phyloP scores from a whole-genome alignment of 2,888 invertebrate species.

The Mythimna albipuncta region DNA sequence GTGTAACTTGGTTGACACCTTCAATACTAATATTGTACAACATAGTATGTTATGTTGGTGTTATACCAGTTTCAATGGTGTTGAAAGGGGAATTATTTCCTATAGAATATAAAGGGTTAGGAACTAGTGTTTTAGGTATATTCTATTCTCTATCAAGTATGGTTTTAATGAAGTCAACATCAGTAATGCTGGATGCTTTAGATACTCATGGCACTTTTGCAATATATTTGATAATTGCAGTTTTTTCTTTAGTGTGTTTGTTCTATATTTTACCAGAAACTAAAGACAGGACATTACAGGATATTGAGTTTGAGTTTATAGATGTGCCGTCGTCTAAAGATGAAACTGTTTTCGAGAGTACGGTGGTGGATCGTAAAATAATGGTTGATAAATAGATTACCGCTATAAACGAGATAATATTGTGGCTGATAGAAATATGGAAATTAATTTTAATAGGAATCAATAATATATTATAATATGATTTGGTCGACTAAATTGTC shows the following conservation, averaged over 20 bases:
- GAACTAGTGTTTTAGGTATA: conserved; percentile 48
- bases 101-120: conserved; percentile 52
- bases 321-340: conserved; percentile 25
- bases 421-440: neutral
- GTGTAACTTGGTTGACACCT: conserved; percentile 39
- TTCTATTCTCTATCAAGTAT: conserved; percentile 52
- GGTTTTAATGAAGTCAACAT: conserved; percentile 52
- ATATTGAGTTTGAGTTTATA: conserved; percentile 52
- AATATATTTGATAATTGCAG: conserved; percentile 28
- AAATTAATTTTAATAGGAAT: neutral
- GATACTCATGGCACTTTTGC: conserved; percentile 42
- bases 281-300: conserved; percentile 52
- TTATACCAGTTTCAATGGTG: conserved; percentile 58
- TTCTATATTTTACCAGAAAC: conserved; percentile 50
- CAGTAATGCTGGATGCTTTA: conserved; percentile 40
- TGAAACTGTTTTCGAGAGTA: neutral
- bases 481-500: too few relatives aligned
- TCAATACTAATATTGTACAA: conserved; percentile 46
- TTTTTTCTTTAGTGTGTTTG: conserved; percentile 22
- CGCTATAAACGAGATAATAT: neutral
- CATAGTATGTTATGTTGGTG: conserved; percentile 51
- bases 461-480: neutral
- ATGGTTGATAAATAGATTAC: conserved; percentile 9
- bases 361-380: conserved; percentile 1
- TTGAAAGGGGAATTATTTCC: conserved; percentile 56